phyloP scores from a whole-genome alignment of 2,888 invertebrate species.

The Plemyria rubiginata region DNA sequence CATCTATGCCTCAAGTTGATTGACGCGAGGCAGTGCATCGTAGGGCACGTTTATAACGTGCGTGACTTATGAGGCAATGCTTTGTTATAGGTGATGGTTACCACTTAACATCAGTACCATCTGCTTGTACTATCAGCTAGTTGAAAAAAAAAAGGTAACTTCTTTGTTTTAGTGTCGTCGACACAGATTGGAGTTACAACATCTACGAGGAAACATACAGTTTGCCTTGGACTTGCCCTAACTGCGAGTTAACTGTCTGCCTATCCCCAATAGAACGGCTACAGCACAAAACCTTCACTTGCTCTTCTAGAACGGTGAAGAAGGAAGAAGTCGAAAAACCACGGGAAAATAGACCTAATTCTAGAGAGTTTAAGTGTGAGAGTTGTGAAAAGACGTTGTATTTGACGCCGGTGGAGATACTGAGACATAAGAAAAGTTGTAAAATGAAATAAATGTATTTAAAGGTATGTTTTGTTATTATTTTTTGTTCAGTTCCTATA shows the following conservation, averaged over 20 bases:
- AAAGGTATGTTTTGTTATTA: conserved; percentile 12
- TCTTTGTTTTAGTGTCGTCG: conserved; percentile 81
- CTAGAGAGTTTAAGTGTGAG: conserved; percentile 88
- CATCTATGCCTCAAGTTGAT: no score
- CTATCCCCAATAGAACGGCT: conserved; percentile 89
- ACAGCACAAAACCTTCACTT: conserved; percentile 87
- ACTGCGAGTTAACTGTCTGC: conserved; percentile 87
- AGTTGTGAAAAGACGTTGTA: conserved; percentile 88
- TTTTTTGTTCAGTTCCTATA: neutral
- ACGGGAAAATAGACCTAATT: conserved; percentile 80
- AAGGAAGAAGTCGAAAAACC: conserved; percentile 55
- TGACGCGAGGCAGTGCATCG: no score
- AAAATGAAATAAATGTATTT: conserved; percentile 59
- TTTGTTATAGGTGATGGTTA: no score
- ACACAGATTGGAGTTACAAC: conserved; percentile 88
- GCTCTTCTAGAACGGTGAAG: conserved; percentile 63
- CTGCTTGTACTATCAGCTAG: no score
- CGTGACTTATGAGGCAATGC: no score
- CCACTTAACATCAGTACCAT: no score
- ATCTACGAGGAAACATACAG: conserved; percentile 85
- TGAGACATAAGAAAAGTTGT: conserved; percentile 92
- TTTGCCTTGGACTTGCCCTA: conserved; percentile 89
- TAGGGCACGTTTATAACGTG: no score
- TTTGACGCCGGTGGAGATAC: conserved; percentile 92
- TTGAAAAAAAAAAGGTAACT: no score